Evolutionary conservation across 2,797 vertebrate species (phyloP).

Genomic region (Rhinogobio ventralis): DNA sequence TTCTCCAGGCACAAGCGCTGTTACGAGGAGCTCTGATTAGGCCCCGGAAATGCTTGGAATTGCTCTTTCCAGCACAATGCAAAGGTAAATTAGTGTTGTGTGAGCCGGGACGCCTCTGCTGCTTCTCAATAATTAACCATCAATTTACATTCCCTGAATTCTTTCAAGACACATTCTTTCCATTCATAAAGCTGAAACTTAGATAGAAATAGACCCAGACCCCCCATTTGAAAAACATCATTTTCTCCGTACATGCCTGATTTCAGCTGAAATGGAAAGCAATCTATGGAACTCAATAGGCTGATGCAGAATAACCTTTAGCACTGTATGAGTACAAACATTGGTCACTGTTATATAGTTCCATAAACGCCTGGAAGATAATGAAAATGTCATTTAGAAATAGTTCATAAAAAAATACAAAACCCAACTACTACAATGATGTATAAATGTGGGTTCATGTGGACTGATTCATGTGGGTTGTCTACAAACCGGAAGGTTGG

Average conservation of each 20-base stretch:
- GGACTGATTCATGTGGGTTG: no score
- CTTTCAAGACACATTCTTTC: conserved; percentile 10
- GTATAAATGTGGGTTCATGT: no score
- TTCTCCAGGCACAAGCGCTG: not conserved
- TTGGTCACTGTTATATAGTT: not conserved
- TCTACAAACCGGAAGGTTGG: no score
- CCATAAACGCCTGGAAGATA: not conserved
- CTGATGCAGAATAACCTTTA: not conserved
- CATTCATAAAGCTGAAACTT: not conserved
- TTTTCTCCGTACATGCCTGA: not conserved
- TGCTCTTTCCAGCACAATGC: conserved; percentile 7
- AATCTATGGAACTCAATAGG: not conserved
- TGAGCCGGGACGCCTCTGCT: not conserved
- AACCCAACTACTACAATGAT: not conserved
- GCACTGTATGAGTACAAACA: not conserved
- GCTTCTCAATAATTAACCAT: conserved; percentile 11
- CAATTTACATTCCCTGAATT: conserved; percentile 9
- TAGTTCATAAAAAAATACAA: not conserved
- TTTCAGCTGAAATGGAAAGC: not conserved
- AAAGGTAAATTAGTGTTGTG: conserved; percentile 8
- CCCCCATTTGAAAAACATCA: not conserved
- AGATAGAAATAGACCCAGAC: not conserved
- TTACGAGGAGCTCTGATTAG: conserved; percentile 16
- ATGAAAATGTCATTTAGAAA: not conserved
- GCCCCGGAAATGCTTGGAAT: conserved; percentile 8